phyloP scores from a whole-genome alignment of 2,113 vertebrate species.

The Embiotoca jacksoni region DNA sequence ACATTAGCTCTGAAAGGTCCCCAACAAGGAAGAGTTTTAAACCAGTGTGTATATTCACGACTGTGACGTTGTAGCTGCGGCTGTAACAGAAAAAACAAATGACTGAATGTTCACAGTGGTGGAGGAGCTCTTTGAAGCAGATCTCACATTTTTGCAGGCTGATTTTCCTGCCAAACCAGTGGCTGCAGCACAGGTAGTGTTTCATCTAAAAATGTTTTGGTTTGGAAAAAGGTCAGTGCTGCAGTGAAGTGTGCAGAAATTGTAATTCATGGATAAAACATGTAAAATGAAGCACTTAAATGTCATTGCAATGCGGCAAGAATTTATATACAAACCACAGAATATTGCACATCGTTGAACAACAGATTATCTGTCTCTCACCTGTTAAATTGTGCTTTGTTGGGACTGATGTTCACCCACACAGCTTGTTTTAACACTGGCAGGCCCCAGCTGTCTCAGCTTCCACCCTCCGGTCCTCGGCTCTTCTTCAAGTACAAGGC shows the following conservation, averaged over 20 bases:
- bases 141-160: background rate
- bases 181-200: background rate
- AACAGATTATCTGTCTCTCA: background rate
- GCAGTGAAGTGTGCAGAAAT: background rate
- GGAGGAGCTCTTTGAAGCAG: background rate
- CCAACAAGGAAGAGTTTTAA: background rate
- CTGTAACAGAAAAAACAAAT: background rate
- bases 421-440: conserved; percentile 45
- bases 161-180: background rate
- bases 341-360: background rate
- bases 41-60: background rate
- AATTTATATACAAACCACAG: background rate
- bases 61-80: background rate
- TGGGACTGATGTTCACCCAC: conserved; percentile 20
- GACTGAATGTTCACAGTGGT: background rate
- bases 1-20: background rate
- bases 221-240: background rate
- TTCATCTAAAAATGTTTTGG: background rate
- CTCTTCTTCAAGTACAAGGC: conserved; percentile 33
- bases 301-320: background rate
- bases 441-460: conserved; percentile 54
- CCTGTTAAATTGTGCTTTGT: conserved; percentile 42
- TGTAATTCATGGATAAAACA: background rate
- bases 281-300: background rate
- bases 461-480: conserved; percentile 6